Conservation (phyloP, 2,113 vertebrate species). For the Sarotherodon lohbergeri region DNA sequence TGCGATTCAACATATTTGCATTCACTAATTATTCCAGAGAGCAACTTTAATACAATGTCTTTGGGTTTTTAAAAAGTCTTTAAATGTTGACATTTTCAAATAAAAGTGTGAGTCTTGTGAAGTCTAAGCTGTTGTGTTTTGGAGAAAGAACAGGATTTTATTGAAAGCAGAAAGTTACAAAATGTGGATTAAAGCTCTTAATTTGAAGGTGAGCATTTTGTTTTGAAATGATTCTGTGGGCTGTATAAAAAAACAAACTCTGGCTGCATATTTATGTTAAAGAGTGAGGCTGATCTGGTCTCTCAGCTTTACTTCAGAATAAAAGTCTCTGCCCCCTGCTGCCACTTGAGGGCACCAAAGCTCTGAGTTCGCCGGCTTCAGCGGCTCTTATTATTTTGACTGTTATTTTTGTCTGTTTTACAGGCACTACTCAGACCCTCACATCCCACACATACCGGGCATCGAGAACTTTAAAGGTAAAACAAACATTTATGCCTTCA, state of each 20-base stretch:
- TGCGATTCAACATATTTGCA: not conserved
- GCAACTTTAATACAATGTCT: not conserved
- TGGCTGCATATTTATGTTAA: fast-evolving
- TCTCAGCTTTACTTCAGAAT: not conserved
- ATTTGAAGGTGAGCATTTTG: not conserved
- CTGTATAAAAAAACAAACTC: not conserved
- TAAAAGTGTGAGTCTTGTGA: not conserved
- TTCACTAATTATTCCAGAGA: not conserved
- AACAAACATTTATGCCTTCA: not conserved
- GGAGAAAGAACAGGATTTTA: not conserved
- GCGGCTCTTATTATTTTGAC: not conserved
- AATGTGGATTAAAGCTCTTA: not conserved
- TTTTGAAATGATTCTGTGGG: not conserved
- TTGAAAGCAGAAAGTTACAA: not conserved
- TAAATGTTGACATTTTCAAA: not conserved
- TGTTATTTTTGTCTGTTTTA: not conserved
- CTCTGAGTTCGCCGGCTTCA: not conserved
- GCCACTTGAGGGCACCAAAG: not conserved
- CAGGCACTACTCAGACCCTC: constrained; percentile 77
- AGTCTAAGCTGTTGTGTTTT: not conserved
- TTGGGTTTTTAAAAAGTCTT: not conserved
- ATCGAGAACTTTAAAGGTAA: constrained; percentile 74
- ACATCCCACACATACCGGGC: constrained; percentile 73
- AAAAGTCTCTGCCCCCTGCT: not conserved
- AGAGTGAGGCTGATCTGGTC: not conserved